Evolutionary conservation across 1,140 invertebrate genomes (phyloP).

Genomic region (Elysia chlorotica): DNA sequence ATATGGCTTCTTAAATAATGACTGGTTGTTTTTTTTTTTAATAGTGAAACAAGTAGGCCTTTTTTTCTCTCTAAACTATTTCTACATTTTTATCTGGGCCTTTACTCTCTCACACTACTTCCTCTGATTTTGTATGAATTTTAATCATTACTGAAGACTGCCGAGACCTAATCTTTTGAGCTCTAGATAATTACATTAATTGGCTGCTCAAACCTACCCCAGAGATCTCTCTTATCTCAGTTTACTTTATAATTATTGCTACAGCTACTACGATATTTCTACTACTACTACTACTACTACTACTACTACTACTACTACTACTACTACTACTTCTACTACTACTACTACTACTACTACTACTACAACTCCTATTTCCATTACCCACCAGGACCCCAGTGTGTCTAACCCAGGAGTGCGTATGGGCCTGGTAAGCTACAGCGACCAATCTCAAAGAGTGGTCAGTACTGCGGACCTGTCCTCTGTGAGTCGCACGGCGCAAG

Average conservation of each 20-base stretch:
- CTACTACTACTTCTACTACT: not conserved
- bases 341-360: too few species aligned
- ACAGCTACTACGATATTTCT: not conserved
- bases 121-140: too few species aligned
- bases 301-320: not conserved
- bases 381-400: constrained; percentile 5
- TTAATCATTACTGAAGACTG: too few species aligned
- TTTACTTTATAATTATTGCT: not conserved
- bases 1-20: too few species aligned
- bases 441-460: not conserved
- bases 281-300: not conserved
- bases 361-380: not conserved
- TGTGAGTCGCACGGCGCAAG: not conserved
- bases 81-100: too few species aligned
- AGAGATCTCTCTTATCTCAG: not conserved
- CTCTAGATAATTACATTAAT: not conserved
- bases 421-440: constrained; percentile 2
- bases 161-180: too few species aligned
- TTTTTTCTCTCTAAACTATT: too few species aligned
- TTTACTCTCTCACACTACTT: too few species aligned
- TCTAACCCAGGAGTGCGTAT: not conserved
- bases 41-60: too few species aligned
- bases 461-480: not conserved
- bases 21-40: too few species aligned
- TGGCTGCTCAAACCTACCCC: not conserved